A percentile compares a stretch with the other conserved stretches of the same genome.
These are phyloP conservation scores for Lacerta agilis DNA, from an alignment of 2,797 vertebrate genomes.

Conservation along the genomic window DNA sequence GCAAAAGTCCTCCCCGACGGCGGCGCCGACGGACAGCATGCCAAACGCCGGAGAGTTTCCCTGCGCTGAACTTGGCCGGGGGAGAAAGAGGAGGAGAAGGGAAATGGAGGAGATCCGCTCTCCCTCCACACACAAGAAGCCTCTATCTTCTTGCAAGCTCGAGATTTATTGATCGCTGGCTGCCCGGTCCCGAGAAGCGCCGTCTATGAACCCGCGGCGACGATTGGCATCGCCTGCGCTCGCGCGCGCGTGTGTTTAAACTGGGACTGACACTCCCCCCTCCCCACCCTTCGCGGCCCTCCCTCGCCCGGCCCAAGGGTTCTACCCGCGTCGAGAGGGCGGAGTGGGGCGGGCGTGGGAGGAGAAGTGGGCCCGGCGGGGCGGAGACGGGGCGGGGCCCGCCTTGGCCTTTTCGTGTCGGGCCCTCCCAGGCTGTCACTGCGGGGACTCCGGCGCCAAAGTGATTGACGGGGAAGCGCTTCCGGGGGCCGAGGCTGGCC, in stretches of 20 bases:
- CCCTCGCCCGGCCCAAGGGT: not conserved
- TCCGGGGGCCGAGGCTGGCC: not conserved
- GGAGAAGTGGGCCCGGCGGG: not conserved
- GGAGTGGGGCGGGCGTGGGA: slow-evolving; percentile 22
- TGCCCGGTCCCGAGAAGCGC: no score
- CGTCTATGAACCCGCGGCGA: not conserved
- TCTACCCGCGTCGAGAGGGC: slow-evolving; percentile 4
- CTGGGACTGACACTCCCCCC: not conserved
- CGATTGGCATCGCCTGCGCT: no score
- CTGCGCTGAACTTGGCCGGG: not conserved
- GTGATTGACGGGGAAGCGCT: slow-evolving; percentile 27
- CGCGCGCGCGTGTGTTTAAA: not conserved
- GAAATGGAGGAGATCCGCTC: fast-evolving
- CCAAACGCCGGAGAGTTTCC: not conserved
- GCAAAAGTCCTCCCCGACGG: not conserved
- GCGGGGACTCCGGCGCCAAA: not conserved
- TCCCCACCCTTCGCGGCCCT: not conserved
- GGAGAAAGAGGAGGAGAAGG: no score
- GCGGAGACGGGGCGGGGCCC: slow-evolving; percentile 13
- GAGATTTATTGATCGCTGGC: not conserved
- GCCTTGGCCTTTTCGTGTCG: slow-evolving; percentile 44
- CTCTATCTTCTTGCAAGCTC: no score
- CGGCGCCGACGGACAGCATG: not conserved
- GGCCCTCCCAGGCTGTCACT: slow-evolving; percentile 41
- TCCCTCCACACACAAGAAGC: not conserved